Base-by-base conservation (phyloP, 2,888 invertebrate species). In the Drosophila atroscutellata region DNA sequence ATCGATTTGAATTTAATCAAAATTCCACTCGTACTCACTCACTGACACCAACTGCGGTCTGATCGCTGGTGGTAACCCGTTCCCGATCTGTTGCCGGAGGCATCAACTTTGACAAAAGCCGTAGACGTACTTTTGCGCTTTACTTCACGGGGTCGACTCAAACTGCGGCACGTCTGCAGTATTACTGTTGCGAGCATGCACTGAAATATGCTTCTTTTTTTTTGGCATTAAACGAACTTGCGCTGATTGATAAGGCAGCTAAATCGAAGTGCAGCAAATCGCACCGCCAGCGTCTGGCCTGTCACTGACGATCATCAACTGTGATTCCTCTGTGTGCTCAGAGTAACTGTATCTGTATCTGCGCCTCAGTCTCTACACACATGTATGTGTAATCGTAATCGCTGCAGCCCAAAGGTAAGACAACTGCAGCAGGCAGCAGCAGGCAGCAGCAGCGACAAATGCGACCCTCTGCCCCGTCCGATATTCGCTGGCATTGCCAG, bases 151-250 rank as follows among this genome's bases (percentile, higher is more conserved):
- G 39, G 45, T 51, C 68, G 66, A 57, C 51, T 52, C 62, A 56
- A 58, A 71, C 74, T 80, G 86, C 83, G 81, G 63, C 79, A 80
- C 87, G 87, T 83, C 83, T 90, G 81, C 84, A 81, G 77, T 70
- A 80, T 67, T 71, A 81, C 81, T 80, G 72, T 77, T 77, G 75
- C 81, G 80, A 86, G 58, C 66, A 72, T 89, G 81, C 86, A 89
- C 90, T 89, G 89, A 90, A 75, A 61, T 28, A 64, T 64, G 75
- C 39, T 67, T 72, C 64, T 76, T 54, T 66, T 54, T 90, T 90
- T 90, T 89, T 89, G 90, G 87, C 89, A 87, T 75, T 77, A 73
- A 81, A 69, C 73, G 75, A 83, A 83, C 77, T 81, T 78, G 71
- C 73, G 71, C 77, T 68, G 83, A 86, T 86, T 85, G 85, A 86